Evolutionary conservation across 2,888 invertebrate species (phyloP), one percentile per base, ranked within the genome.

Genomic region (Anagyrus pseudococci): DNA sequence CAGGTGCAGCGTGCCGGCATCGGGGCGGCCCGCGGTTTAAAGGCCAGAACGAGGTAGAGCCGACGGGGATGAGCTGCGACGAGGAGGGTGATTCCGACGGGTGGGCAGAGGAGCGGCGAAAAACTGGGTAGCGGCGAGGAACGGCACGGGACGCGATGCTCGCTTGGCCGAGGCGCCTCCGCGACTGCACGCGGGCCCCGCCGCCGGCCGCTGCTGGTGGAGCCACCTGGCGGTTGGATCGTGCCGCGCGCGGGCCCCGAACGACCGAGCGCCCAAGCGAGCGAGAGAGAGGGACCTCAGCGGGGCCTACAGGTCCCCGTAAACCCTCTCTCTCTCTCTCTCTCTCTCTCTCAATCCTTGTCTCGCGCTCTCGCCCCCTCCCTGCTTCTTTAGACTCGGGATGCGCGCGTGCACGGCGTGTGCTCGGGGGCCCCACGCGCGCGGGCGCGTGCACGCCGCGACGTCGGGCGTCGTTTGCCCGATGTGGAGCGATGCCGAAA

Each of bases 101-200:
- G 48, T 46, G 22, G 41, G 8, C 23, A 44, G 41, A 19, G 56
- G 47, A 62, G 63, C 43, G 23, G 26, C 50, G 46, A 48, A 40
- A 55, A 20, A 62, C 58, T 58, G 66, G 63, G 64, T 64, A 54
- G 61, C 54, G 25, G 7, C 66, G 68, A 61, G 22, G 60, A 49
- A 56, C 56, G 58, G 56, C 61, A 64, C 68, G 71, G 62, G 84
- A 78, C 83, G 83, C 79, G 83, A 84, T 85, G 86, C 85, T 86
- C 84, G 84, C 80, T 75, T 75, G 84, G 84, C 85, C 85, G 84
- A 84, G 84, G 85, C 86, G 85, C 86, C 84, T 84, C 84, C 85
- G 84, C 84, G 84, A 84, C 85, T 85, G 84, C 82, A 83, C 83
- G 84, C 84, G 85, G 84, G 84, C 84, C 84, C 83, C 83, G 84